Percentiles rank a stretch among this genome's conserved stretches.
These are phyloP conservation scores for Spicauda simplicius DNA, from an alignment of 2,888 invertebrate genomes.

Conservation along the genomic window DNA sequence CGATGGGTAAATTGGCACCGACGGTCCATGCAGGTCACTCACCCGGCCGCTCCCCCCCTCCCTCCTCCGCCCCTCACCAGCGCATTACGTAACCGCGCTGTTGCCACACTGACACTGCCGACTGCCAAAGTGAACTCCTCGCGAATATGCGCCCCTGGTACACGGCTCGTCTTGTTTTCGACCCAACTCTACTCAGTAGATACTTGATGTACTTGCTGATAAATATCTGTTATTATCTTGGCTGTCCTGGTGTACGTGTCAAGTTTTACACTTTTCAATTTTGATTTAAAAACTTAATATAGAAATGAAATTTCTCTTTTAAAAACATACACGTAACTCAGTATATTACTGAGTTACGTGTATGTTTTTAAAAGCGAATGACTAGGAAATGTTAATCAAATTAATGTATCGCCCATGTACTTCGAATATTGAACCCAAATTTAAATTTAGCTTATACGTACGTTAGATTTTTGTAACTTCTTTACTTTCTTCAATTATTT, in stretches of 20 bases:
- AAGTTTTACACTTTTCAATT: background rate
- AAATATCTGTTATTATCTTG: background rate
- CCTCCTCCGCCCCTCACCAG: conserved; percentile 53
- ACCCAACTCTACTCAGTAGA: conserved; percentile 2
- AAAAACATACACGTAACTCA: too few species aligned
- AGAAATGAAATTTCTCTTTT: too few species aligned
- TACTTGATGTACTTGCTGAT: background rate
- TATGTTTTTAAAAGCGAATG: background rate
- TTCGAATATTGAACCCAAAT: too few species aligned
- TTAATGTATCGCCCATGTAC: too few species aligned
- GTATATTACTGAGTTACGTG: background rate
- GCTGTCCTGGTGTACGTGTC: background rate
- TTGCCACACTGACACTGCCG: conserved; percentile 79
- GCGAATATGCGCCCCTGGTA: conserved; percentile 63
- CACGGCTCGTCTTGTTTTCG: conserved; percentile 48
- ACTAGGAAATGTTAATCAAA: too few species aligned
- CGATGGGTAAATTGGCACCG: conserved; percentile 81
- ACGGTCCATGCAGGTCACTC: conserved; percentile 77
- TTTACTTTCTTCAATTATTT: too few species aligned
- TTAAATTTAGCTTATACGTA: too few species aligned
- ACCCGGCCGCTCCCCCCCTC: conserved; percentile 56
- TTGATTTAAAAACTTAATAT: too few species aligned
- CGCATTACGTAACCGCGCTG: conserved; percentile 70
- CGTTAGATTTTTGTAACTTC: too few species aligned
- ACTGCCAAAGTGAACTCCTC: conserved; percentile 58